phyloP scores from a whole-genome alignment of 2,113 vertebrate species.

The Forbesichthys papilliferus region DNA sequence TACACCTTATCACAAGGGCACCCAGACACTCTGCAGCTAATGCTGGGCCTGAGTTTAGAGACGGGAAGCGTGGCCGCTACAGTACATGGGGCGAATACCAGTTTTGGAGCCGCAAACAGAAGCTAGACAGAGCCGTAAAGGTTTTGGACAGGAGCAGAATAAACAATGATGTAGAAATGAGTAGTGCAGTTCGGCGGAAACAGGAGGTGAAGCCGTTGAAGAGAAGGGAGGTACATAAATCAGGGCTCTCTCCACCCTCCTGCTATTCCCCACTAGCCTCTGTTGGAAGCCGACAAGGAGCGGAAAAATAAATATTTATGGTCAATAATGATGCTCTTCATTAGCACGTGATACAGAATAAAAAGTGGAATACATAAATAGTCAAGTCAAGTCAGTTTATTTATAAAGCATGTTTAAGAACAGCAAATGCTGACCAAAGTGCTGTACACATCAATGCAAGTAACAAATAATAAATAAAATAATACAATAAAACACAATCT shows the following conservation, averaged over 20 bases:
- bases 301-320: slow-evolving; percentile 80
- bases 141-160: slow-evolving; percentile 25
- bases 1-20: slow-evolving; percentile 78
- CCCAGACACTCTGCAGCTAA: slow-evolving; percentile 70
- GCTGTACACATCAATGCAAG: too few relatives aligned
- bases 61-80: slow-evolving; percentile 26
- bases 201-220: slow-evolving; percentile 59
- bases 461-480: too few relatives aligned
- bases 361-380: slow-evolving; percentile 80
- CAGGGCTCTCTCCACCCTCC: slow-evolving; percentile 17
- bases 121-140: slow-evolving; percentile 13
- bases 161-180: slow-evolving; percentile 36
- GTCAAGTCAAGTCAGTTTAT: too few relatives aligned
- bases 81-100: slow-evolving; percentile 32
- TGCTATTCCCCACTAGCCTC: neutral
- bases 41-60: slow-evolving; percentile 56
- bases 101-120: slow-evolving; percentile 21
- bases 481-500: too few relatives aligned
- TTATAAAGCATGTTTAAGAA: too few relatives aligned
- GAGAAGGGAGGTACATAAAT: slow-evolving; percentile 51
- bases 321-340: slow-evolving; percentile 78
- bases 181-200: slow-evolving; percentile 33
- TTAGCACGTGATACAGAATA: slow-evolving; percentile 79
- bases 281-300: slow-evolving; percentile 73
- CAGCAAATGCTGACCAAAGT: too few relatives aligned